Percentiles rank a stretch among this genome's conserved stretches.
phyloP scores from a whole-genome alignment of 2,113 vertebrate genomes.

The Rhinoderma darwinii region DNA sequence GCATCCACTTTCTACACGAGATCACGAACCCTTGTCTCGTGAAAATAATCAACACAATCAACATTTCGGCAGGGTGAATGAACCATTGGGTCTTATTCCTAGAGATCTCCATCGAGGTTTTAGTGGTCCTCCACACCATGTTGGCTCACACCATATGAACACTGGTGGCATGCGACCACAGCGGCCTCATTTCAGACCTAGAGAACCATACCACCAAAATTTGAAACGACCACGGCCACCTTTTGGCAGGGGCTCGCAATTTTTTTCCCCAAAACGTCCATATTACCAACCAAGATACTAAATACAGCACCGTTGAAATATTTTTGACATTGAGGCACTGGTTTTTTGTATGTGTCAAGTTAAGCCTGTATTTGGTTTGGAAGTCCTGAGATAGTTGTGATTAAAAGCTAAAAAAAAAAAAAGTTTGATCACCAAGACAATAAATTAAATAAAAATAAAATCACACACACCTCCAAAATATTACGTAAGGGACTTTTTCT shows the following conservation, averaged over 20 bases:
- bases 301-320: conserved; percentile 57
- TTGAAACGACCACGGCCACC: conserved; percentile 83
- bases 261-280: conserved; percentile 89
- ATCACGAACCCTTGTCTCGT: conserved; percentile 68
- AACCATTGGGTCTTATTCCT: conserved; percentile 66
- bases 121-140: conserved; percentile 64
- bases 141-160: conserved; percentile 68
- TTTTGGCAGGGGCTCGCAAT: conserved; percentile 80
- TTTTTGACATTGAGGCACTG: neutral
- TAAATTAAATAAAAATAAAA: neutral
- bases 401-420: neutral
- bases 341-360: conserved; percentile 28
- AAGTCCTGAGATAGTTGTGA: neutral
- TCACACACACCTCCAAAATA: neutral
- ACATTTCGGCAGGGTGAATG: conserved; percentile 74
- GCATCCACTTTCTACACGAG: conserved; percentile 74
- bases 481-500: neutral
- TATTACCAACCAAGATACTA: conserved; percentile 93
- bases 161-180: conserved; percentile 69
- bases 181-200: conserved; percentile 75
- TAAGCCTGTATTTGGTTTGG: conserved; percentile 9
- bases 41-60: conserved; percentile 67
- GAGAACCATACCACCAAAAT: conserved; percentile 79
- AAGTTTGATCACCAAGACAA: neutral
- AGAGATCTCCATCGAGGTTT: conserved; percentile 69